Conservation (phyloP, 2,113 vertebrate genomes). For the Lipophrys pholis region DNA sequence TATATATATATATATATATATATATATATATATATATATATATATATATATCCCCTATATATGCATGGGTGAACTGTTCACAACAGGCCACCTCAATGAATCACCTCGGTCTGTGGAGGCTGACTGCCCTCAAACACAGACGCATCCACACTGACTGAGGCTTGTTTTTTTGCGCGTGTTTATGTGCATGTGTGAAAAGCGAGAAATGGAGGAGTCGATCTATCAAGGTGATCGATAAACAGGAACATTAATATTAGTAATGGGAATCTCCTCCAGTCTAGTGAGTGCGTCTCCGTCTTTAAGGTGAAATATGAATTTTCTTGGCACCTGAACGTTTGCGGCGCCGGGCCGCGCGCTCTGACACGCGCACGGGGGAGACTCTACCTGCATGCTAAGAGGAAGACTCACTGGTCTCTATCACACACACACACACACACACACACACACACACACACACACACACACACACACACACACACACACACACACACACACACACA, state of each 20-base stretch:
- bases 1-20: slow-evolving; percentile 35
- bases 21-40: slow-evolving; percentile 29
- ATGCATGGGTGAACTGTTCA: slow-evolving; percentile 50
- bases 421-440: slow-evolving; percentile 5
- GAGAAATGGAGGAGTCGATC: slow-evolving; percentile 32
- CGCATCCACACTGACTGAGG: slow-evolving; percentile 13
- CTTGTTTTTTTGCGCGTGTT: slow-evolving; percentile 4
- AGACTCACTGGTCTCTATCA: slow-evolving; percentile 28
- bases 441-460: slow-evolving; percentile 9
- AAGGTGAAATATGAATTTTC: slow-evolving; percentile 58
- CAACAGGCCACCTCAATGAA: slow-evolving; percentile 63
- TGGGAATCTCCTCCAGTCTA: slow-evolving; percentile 63
- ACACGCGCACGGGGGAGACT: slow-evolving; percentile 35
- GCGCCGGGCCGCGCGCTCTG: slow-evolving; percentile 26
- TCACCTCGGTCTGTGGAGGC: slow-evolving; percentile 62
- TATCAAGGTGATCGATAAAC: slow-evolving; percentile 74
- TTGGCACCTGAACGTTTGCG: slow-evolving; percentile 61
- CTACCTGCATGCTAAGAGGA: slow-evolving; percentile 72
- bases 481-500: slow-evolving; percentile 5
- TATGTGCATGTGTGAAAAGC: slow-evolving; percentile 7
- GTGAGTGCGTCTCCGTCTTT: slow-evolving; percentile 68
- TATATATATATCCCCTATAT: slow-evolving; percentile 24
- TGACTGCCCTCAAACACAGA: slow-evolving; percentile 47
- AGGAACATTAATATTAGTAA: slow-evolving; percentile 71
- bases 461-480: slow-evolving; percentile 12